A percentile compares a stretch with the other conserved stretches of the same genome.
Evolutionary conservation across 2,888 invertebrate species (phyloP).

Genomic region (Ligdia adustata): DNA sequence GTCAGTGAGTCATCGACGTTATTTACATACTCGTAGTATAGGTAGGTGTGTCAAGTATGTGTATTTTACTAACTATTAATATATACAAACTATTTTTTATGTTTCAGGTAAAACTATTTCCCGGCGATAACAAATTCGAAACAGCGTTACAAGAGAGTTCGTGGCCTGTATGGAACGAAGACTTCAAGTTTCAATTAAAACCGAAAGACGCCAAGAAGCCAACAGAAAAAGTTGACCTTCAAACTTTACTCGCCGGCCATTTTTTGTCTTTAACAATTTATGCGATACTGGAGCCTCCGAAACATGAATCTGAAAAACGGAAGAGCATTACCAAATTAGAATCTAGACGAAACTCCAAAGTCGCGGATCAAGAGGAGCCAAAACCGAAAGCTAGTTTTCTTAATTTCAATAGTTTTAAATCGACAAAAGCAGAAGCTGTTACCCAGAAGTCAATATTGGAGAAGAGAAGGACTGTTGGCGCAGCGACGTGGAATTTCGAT

Average conservation of each 20-base stretch:
- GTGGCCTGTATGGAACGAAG: constrained; percentile 92
- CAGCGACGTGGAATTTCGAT: constrained; percentile 88
- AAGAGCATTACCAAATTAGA: constrained; percentile 64
- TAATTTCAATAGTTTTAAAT: constrained; percentile 76
- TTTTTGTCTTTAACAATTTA: constrained; percentile 88
- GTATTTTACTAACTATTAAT: too few species aligned
- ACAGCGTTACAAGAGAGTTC: constrained; percentile 89
- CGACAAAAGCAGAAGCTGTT: constrained; percentile 70
- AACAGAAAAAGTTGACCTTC: constrained; percentile 76
- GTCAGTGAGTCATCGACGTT: too few species aligned
- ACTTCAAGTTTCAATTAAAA: constrained; percentile 87
- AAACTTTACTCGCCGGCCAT: constrained; percentile 85
- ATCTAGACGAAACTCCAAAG: constrained; percentile 61
- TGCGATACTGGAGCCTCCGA: constrained; percentile 85
- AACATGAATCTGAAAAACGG: constrained; percentile 65
- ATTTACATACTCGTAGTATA: too few species aligned
- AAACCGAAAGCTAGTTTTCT: constrained; percentile 80
- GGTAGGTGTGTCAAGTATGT: too few species aligned
- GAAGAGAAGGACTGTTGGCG: constrained; percentile 87
- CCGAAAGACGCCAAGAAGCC: constrained; percentile 79
- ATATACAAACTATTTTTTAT: neutral
- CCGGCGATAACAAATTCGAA: constrained; percentile 90
- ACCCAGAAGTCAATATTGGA: constrained; percentile 81
- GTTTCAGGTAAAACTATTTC: constrained; percentile 89
- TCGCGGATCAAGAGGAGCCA: constrained; percentile 72